Evolutionary conservation across 1,140 invertebrate genomes (phyloP).

Genomic region (Nasonia giraulti): DNA sequence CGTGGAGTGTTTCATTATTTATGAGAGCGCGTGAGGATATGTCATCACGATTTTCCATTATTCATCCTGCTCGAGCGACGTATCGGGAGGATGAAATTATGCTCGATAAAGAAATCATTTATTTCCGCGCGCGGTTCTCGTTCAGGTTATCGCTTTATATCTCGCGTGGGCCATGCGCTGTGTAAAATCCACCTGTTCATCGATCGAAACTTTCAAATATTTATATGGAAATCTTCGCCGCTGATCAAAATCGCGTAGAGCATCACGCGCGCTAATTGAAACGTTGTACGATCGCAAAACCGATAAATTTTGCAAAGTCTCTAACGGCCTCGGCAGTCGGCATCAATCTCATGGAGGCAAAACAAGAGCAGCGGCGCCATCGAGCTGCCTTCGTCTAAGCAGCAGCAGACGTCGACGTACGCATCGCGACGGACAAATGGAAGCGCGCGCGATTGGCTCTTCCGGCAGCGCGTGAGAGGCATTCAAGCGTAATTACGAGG

Average conservation of each 20-base stretch:
- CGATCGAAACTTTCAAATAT: background rate
- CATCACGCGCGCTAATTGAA: too few relatives aligned
- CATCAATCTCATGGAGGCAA: too few relatives aligned
- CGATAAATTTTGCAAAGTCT: too few relatives aligned
- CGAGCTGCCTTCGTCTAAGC: too few relatives aligned
- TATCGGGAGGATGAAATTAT: too few relatives aligned
- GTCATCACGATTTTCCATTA: background rate
- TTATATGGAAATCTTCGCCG: background rate
- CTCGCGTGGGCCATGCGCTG: too few relatives aligned
- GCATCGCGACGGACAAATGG: background rate
- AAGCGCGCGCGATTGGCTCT: slow-evolving; percentile 21
- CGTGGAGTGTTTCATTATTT: background rate
- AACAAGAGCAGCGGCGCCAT: background rate
- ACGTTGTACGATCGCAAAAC: too few relatives aligned
- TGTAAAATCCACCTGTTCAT: background rate
- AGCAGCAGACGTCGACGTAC: background rate
- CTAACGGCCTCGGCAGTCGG: too few relatives aligned
- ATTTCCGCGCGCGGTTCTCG: background rate
- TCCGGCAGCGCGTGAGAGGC: background rate
- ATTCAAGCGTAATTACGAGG: slow-evolving; percentile 24
- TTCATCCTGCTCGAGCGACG: background rate
- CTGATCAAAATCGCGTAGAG: background rate
- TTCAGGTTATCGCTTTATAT: background rate
- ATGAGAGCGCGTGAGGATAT: background rate
- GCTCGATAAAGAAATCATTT: background rate